Evolutionary conservation across 2,888 invertebrate species (phyloP), one percentile per base, ranked within the genome.

Genomic region (Drosophila antonietae): DNA sequence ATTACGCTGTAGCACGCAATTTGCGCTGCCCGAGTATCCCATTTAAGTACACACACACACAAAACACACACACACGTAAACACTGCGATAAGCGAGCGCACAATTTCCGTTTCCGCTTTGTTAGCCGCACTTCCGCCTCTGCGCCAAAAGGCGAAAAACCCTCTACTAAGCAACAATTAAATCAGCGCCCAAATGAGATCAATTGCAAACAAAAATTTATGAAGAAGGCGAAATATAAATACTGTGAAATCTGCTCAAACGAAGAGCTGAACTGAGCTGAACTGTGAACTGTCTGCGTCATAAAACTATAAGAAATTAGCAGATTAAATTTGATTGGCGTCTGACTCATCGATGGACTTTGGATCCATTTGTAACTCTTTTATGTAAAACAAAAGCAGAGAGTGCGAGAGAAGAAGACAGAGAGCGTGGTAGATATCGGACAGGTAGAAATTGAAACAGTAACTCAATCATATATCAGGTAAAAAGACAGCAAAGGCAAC

Each of bases 1-100:
- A 89, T 86, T 89, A 87, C 84, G 78, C 83, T 75, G 79, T 75
- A 76, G 83, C 86, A 86, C 89, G 86, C 86, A 89, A 86, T 89
- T 89, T 87, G 82, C 81, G 88, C 84, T 75, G 60, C 41, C 51
- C 51, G 51, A 72, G 78, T 69, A 80, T 81, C 86, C 86, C 84
- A 83, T 76, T 83, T 75, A 70, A 83, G 70, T 35, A 31, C 58
- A 61, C 18, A 20, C 4, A 58, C 52, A 49, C 12, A n/a, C 39
- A 39, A 23, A 23, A 23, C 52, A 31, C 4, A 35, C 23, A 47
- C 35, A 53, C 15, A 61, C 15, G 49, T 20, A 49, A 46, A 58
- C 51, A 65, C 56, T 59, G 70, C 61, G 88, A 87, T 79, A 83
- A 87, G 88, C 82, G 85, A 81, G 85, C 80, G 72, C 88, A 73